Evolutionary conservation across 1,140 invertebrate genomes (phyloP).

Genomic region (Sminthurinus signatus): DNA sequence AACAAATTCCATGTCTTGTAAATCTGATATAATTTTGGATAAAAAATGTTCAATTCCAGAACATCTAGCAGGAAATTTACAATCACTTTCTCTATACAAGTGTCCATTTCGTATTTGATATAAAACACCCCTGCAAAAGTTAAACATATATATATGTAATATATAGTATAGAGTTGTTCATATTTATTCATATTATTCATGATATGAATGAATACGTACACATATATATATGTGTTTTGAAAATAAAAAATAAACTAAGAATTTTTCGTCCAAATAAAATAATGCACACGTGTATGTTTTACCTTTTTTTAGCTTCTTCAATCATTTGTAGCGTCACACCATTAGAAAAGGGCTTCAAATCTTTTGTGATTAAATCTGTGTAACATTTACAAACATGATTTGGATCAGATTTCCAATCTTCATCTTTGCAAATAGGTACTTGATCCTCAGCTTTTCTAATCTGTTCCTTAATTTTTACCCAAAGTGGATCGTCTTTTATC

Average conservation of each 20-base stretch:
- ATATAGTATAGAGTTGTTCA: not conserved
- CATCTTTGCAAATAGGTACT: too few species aligned
- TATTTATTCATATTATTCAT: not conserved
- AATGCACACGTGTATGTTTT: slow-evolving; percentile 43
- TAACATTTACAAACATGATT: not conserved
- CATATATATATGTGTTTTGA: not conserved
- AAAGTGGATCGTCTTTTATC: too few species aligned
- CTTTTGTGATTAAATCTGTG: not conserved
- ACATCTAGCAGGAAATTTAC: slow-evolving; percentile 88
- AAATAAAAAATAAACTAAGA: slow-evolving; percentile 1
- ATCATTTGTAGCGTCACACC: slow-evolving; percentile 63
- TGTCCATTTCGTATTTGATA: slow-evolving; percentile 80
- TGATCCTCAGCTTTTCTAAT: too few species aligned
- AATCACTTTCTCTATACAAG: slow-evolving; percentile 73
- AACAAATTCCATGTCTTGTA: slow-evolving; percentile 71
- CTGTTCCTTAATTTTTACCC: too few species aligned
- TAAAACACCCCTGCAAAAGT: slow-evolving; percentile 57
- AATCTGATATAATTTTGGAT: slow-evolving; percentile 54
- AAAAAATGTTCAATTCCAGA: slow-evolving; percentile 85
- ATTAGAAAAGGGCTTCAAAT: slow-evolving; percentile 15
- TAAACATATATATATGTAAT: slow-evolving; percentile 15
- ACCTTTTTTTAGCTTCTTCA: slow-evolving; percentile 53
- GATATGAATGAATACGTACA: not conserved
- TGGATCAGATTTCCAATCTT: not conserved
- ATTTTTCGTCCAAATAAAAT: too few species aligned